Percentiles rank a stretch among this genome's conserved stretches.
Evolutionary conservation across 2,797 vertebrate species (phyloP).

Genomic region (Masticophis lateralis): DNA sequence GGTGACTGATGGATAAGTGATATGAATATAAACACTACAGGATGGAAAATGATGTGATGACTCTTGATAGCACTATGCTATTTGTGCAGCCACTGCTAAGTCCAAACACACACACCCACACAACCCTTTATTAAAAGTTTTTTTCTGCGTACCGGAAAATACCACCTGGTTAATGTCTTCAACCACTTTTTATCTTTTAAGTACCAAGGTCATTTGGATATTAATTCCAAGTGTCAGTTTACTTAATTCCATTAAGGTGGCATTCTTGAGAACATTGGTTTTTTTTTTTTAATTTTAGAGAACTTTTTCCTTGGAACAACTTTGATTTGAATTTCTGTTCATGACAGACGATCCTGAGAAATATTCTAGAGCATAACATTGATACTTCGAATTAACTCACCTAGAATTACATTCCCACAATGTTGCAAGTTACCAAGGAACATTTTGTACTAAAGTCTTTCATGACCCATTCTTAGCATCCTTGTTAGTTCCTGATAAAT

Average conservation of each 20-base stretch:
- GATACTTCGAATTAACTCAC: not conserved
- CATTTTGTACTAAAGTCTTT: not conserved
- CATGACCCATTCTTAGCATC: not conserved
- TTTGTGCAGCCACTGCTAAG: not conserved
- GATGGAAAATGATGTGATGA: not conserved
- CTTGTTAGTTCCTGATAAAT: not conserved
- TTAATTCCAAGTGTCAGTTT: constrained; percentile 2
- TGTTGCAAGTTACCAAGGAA: not conserved
- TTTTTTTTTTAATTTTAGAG: not conserved
- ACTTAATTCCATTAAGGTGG: not conserved
- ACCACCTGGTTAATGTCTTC: constrained; percentile 6
- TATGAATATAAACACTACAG: constrained; percentile 19
- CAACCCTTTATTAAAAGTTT: not conserved
- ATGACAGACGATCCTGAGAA: not conserved
- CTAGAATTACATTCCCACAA: not conserved
- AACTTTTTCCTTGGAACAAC: not conserved
- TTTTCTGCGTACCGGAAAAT: constrained; percentile 16
- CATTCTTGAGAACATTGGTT: not conserved
- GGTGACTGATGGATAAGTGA: constrained; percentile 9
- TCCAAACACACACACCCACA: not conserved
- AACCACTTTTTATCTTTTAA: constrained; percentile 27
- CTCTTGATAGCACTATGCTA: not conserved
- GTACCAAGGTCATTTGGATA: constrained; percentile 38
- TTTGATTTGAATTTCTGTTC: not conserved
- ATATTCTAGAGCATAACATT: not conserved